phyloP scores from a whole-genome alignment of 2,797 vertebrate genomes.

The Botia kubotai region DNA sequence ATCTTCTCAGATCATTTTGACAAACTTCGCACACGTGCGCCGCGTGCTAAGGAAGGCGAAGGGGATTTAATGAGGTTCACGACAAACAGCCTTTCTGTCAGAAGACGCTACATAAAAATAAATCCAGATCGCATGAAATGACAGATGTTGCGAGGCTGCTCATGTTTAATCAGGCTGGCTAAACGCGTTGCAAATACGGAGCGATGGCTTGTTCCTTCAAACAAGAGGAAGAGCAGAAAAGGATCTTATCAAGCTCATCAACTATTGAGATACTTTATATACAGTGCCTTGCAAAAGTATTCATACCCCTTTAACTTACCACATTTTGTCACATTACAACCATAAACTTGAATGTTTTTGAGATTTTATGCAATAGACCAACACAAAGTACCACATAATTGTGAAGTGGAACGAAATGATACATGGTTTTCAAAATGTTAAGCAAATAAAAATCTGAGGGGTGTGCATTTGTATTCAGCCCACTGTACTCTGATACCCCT shows the following conservation, averaged over 20 bases:
- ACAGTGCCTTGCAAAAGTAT: too few relatives aligned
- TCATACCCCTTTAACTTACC: too few relatives aligned
- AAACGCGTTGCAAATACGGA: slow-evolving; percentile 28
- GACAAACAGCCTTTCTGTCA: slow-evolving; percentile 33
- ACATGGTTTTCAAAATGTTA: too few relatives aligned
- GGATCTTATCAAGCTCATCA: slow-evolving; percentile 17
- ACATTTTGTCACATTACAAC: too few relatives aligned
- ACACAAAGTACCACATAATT: too few relatives aligned
- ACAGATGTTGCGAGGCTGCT: slow-evolving; percentile 34
- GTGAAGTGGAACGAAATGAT: too few relatives aligned
- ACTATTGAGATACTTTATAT: slow-evolving; percentile 10
- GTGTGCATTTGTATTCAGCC: too few relatives aligned
- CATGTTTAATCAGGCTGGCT: slow-evolving; percentile 23
- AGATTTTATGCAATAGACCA: too few relatives aligned
- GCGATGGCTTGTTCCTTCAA: slow-evolving; percentile 11
- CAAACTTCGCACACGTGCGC: slow-evolving; percentile 30
- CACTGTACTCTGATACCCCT: too few relatives aligned
- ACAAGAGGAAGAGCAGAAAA: neutral
- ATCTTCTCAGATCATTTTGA: slow-evolving; percentile 51
- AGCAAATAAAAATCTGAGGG: too few relatives aligned
- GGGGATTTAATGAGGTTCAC: slow-evolving; percentile 35
- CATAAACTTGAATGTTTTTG: too few relatives aligned
- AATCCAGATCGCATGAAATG: slow-evolving; percentile 36
- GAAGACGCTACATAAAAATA: slow-evolving; percentile 22
- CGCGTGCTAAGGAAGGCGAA: slow-evolving; percentile 7